Base-by-base conservation (phyloP, 2,888 invertebrate genomes). In the Galerucella nymphaeae region DNA sequence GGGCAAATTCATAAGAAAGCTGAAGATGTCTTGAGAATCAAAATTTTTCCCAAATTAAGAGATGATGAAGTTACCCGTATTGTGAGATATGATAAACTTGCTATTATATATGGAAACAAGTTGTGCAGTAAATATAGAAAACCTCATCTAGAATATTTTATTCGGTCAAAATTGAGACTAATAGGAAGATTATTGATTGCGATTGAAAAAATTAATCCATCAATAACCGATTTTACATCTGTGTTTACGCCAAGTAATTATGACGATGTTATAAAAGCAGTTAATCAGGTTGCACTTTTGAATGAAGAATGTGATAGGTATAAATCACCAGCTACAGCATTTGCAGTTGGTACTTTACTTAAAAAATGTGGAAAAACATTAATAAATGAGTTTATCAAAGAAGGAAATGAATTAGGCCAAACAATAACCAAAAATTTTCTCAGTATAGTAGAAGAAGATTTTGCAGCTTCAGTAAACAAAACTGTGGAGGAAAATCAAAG, bases 401-500 rank as follows among this genome's bases (percentile, higher is more conserved):
- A n/a, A 13, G 70, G 42, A 8, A 38, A 68, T 68, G 62, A 68
- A 68, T 38, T 9, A 13, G 68, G 45, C 20, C 68, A 68, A 38
- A 68, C 14, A 16, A 61, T 11, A 70, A 45, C 42, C 13, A 64
- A 70, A 57, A 64, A 70, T 64, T 70, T 64, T 58, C 30, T 70
- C 4, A 62, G 38, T n/a, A 45, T 70, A 59, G 38, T 63, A 48
- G 48, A 68, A 38, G 70, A 70, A 55, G 70, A 70, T 38, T 70
- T 63, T 41, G 13, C 59, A 2, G 20, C 18, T 58, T 64, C 70
- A 23, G 59, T 70, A n/a, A 70, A 70, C 59, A 70, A 70, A 70
- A 70, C 65, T 38, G 66, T 71, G 9, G 61, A 66, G 38, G 71
- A 71, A 66, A 71, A 71, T 71, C 66, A 71, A 70, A 13, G 11